Conservation (phyloP, 2,888 invertebrate genomes). For the Xestobium rufovillosum region DNA sequence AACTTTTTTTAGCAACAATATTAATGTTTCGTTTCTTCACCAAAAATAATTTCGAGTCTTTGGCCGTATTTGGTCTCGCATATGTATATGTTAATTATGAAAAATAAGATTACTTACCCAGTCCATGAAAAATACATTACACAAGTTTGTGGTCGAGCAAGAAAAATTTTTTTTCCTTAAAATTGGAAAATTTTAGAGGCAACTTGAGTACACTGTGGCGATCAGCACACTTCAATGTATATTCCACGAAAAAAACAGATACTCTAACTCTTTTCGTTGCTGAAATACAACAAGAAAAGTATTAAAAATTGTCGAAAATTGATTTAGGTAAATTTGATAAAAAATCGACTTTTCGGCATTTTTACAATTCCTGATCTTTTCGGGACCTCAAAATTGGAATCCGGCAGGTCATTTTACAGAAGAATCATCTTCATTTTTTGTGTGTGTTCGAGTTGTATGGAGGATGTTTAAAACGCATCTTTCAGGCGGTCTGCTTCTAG, state of each 20-base stretch:
- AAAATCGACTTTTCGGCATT: conserved; percentile 3
- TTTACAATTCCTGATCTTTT: not conserved
- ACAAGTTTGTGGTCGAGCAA: not conserved
- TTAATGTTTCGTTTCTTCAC: no score
- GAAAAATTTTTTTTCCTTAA: not conserved
- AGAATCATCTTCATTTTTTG: not conserved
- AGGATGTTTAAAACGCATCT: no score
- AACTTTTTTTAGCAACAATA: no score
- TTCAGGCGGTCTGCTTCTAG: no score
- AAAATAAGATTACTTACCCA: not conserved
- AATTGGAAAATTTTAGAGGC: not conserved
- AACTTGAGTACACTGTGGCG: not conserved
- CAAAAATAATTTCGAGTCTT: not conserved
- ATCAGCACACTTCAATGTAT: conserved; percentile 2
- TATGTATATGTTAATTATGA: not conserved
- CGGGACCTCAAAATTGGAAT: conserved; percentile 1
- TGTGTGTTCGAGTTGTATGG: conserved; percentile 2
- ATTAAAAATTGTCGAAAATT: not conserved
- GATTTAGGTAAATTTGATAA: no score
- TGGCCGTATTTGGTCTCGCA: not conserved
- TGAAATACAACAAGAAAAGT: not conserved
- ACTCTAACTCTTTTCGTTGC: not conserved
- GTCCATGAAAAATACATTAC: not conserved
- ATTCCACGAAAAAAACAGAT: not conserved
- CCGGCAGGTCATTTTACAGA: not conserved